Conservation (phyloP, 2,113 vertebrate species). For the Syngnathoides biaculeatus region DNA sequence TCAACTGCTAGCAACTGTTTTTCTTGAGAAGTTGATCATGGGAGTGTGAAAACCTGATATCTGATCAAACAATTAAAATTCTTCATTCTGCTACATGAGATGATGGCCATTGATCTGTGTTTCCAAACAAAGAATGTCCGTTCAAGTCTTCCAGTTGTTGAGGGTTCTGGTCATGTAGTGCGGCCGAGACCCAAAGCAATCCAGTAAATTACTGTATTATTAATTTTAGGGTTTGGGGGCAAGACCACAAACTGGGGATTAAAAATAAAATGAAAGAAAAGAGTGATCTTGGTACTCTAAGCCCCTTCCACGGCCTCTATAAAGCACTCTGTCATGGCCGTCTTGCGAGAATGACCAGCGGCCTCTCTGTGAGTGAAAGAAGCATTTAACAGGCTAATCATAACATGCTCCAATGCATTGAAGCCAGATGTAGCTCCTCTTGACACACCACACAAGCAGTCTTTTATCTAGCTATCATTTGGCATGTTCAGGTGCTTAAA, state of each 20-base stretch:
- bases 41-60: neutral
- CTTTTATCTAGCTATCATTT: neutral
- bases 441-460: neutral
- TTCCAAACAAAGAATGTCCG: conserved; percentile 51
- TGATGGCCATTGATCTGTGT: conserved; percentile 52
- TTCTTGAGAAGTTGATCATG: neutral
- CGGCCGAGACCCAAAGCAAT: conserved; percentile 61
- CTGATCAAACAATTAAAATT: conserved; percentile 33
- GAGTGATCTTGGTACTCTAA: neutral
- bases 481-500: neutral
- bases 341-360: conserved; percentile 35
- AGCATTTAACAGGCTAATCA: conserved; percentile 54
- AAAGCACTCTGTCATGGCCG: conserved; percentile 33
- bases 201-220: conserved; percentile 64
- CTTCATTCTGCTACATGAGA: conserved; percentile 61
- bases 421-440: conserved; percentile 29
- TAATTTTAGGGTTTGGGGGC: conserved; percentile 55
- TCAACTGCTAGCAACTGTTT: neutral
- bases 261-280: neutral
- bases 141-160: conserved; percentile 49
- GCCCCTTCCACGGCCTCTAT: conserved; percentile 38
- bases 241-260: conserved; percentile 32
- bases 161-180: conserved; percentile 65
- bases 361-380: conserved; percentile 22
- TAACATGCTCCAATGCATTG: conserved; percentile 44